A percentile compares a stretch with the other conserved stretches of the same genome.
phyloP scores from a whole-genome alignment of 2,888 invertebrate genomes.

The Noctuana brunneofusca region DNA sequence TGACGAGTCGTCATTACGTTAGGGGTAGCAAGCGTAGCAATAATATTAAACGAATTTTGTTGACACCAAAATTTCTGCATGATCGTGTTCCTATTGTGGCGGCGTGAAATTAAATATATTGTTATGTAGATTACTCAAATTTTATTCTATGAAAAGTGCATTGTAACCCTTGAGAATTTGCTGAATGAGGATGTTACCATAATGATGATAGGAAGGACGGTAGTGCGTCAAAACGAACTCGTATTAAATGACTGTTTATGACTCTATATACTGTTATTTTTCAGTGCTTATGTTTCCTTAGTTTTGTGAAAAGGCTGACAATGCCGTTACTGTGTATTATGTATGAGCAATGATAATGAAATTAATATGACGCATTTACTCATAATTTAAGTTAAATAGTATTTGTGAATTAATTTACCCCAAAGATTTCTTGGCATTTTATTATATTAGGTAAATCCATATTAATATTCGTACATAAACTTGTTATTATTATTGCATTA shows the following conservation, averaged over 20 bases:
- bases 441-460: conserved; percentile 4
- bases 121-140: conserved; percentile 47
- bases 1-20: conserved; percentile 42
- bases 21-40: conserved; percentile 50
- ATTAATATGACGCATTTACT: not conserved
- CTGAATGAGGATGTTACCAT: conserved; percentile 42
- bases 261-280: not conserved
- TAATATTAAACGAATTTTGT: conserved; percentile 50
- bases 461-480: not conserved
- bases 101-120: conserved; percentile 48
- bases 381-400: not conserved
- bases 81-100: conserved; percentile 48
- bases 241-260: not conserved
- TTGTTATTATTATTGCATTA: not conserved
- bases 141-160: conserved; percentile 47
- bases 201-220: conserved; percentile 25
- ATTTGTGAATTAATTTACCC: not conserved
- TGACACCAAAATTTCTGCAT: conserved; percentile 54
- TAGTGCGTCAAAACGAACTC: not conserved
- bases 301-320: not conserved
- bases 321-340: not conserved
- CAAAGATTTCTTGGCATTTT: not conserved
- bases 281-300: not conserved
- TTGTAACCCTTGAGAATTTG: conserved; percentile 52
- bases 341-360: not conserved